These are phyloP conservation scores for Synanthedon formicaeformis DNA, from an alignment of 2,888 invertebrate species.

Conservation along the genomic window DNA sequence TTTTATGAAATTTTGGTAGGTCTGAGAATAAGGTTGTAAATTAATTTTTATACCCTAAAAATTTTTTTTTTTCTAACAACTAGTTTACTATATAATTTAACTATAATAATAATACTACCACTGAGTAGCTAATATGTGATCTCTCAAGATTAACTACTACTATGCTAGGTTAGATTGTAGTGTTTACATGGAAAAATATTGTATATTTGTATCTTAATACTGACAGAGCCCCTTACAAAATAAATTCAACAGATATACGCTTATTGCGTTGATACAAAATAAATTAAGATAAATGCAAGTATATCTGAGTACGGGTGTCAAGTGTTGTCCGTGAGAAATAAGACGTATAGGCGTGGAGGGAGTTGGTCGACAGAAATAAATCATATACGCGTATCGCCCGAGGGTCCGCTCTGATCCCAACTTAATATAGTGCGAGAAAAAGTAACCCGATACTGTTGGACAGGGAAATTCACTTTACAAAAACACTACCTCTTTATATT, in stretches of 20 bases:
- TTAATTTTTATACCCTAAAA: no score
- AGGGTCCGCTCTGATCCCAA: constrained; percentile 18
- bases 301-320: constrained; percentile 18
- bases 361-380: constrained; percentile 19
- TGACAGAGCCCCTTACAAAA: no score
- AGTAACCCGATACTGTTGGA: constrained; percentile 44
- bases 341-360: constrained; percentile 20
- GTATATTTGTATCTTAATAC: no score
- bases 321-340: constrained; percentile 11
- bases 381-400: constrained; percentile 41
- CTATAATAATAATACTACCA: no score
- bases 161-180: no score
- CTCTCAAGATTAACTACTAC: no score
- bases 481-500: neutral
- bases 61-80: no score
- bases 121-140: no score
- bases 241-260: neutral
- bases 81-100: no score
- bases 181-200: no score
- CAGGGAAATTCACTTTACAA: constrained; percentile 29
- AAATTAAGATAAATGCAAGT: constrained; percentile 10
- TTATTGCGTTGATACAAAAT: neutral
- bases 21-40: no score
- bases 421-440: constrained; percentile 63
- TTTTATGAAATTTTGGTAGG: no score